Percentiles rank a stretch among this genome's conserved stretches.
These are phyloP conservation scores for Yasuhikotakia modesta DNA, from an alignment of 2,797 vertebrate species.

Conservation along the genomic window DNA sequence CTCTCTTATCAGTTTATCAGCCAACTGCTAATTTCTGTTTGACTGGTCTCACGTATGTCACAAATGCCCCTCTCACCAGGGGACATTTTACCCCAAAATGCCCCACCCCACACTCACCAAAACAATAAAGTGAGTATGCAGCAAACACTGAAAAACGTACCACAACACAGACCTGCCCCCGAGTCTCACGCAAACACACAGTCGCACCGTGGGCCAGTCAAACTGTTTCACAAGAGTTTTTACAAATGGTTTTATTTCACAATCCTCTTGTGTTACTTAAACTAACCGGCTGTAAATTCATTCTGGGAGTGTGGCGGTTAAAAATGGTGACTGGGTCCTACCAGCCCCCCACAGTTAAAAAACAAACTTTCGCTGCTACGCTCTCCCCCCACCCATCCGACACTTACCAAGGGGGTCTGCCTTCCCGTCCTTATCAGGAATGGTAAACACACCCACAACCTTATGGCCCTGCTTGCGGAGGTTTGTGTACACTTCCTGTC, in stretches of 20 bases:
- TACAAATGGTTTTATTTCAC: background rate
- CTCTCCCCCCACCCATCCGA: slow-evolving; percentile 21
- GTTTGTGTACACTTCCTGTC: slow-evolving; percentile 93
- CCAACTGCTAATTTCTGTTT: background rate
- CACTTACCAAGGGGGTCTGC: slow-evolving; percentile 93
- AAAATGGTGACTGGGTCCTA: background rate
- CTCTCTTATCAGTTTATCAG: background rate
- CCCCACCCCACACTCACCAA: slow-evolving; percentile 5
- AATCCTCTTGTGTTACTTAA: background rate
- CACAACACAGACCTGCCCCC: slow-evolving; percentile 3
- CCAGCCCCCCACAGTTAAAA: slow-evolving; percentile 11
- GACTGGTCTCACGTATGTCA: background rate
- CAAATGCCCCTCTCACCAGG: background rate
- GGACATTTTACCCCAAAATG: slow-evolving; percentile 28
- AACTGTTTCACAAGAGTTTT: background rate
- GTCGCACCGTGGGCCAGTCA: background rate
- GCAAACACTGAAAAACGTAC: slow-evolving; percentile 11
- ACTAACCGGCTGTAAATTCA: background rate
- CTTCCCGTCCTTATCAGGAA: slow-evolving; percentile 96
- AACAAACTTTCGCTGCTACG: background rate
- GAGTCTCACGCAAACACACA: background rate
- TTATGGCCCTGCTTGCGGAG: slow-evolving; percentile 91
- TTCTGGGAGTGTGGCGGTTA: background rate
- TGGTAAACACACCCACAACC: slow-evolving; percentile 95
- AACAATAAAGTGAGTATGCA: slow-evolving; percentile 38